Conservation (phyloP, 2,113 vertebrate species). For the Carollia perspicillata region DNA sequence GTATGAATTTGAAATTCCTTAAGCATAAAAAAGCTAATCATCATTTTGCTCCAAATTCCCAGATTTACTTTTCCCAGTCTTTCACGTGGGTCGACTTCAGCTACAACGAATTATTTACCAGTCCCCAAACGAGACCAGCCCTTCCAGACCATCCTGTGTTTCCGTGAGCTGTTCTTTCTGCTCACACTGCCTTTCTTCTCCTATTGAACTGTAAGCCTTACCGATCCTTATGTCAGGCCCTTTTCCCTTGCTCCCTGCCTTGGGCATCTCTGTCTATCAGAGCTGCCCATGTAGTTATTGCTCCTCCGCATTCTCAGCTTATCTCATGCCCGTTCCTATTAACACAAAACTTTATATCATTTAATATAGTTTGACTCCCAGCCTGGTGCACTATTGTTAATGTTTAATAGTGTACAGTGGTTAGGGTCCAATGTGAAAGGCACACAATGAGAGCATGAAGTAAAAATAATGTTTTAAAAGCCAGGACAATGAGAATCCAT, state of each 20-base stretch:
- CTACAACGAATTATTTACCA: neutral
- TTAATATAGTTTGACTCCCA: neutral
- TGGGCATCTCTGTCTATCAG: fast-evolving
- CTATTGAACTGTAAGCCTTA: no score
- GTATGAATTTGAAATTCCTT: neutral
- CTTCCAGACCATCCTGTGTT: neutral
- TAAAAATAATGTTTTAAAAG: neutral
- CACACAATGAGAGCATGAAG: neutral
- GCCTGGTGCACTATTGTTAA: neutral
- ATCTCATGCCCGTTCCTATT: neutral
- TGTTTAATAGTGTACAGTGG: neutral
- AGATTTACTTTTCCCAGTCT: neutral
- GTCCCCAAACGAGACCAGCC: neutral
- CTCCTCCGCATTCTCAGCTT: neutral
- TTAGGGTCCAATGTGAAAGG: neutral
- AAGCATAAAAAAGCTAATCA: neutral
- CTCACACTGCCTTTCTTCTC: neutral
- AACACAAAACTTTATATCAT: neutral
- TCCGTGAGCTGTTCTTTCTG: neutral
- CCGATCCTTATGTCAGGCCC: neutral
- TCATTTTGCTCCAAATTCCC: neutral
- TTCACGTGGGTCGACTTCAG: neutral
- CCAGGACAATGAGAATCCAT: neutral
- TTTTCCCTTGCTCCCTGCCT: no score
- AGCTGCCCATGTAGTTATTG: fast-evolving